A percentile compares a stretch with the other conserved stretches of the same genome.
These are phyloP conservation scores for Drusus annulatus DNA, from an alignment of 1,140 invertebrate species.

Conservation along the genomic window DNA sequence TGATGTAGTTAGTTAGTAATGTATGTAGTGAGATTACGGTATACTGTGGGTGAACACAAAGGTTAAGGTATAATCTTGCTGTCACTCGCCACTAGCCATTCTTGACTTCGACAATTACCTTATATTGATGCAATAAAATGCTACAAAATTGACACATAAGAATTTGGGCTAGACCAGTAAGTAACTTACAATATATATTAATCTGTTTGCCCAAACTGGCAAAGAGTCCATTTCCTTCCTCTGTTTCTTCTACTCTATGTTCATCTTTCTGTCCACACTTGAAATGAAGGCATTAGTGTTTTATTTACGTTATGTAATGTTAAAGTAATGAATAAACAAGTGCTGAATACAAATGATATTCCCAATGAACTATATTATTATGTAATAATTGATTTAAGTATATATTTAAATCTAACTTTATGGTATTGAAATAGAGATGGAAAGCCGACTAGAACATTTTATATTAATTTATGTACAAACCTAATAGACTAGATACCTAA, in stretches of 20 bases:
- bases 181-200: slow-evolving; percentile 53
- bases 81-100: slow-evolving; percentile 38
- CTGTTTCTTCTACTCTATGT: slow-evolving; percentile 26
- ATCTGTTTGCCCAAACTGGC: slow-evolving; percentile 30
- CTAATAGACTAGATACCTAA: slow-evolving; percentile 58
- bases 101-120: slow-evolving; percentile 55
- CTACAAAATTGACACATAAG: slow-evolving; percentile 75
- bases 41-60: slow-evolving; percentile 31
- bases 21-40: not conserved
- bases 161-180: slow-evolving; percentile 72
- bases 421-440: slow-evolving; percentile 50
- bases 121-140: slow-evolving; percentile 58
- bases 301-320: slow-evolving; percentile 36
- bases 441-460: slow-evolving; percentile 59
- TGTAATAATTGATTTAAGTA: slow-evolving; percentile 60
- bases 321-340: slow-evolving; percentile 47
- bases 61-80: not conserved
- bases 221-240: slow-evolving; percentile 8
- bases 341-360: slow-evolving; percentile 55
- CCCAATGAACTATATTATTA: slow-evolving; percentile 52
- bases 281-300: slow-evolving; percentile 55
- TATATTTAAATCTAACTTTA: slow-evolving; percentile 49
- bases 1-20: slow-evolving; percentile 20
- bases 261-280: slow-evolving; percentile 19
- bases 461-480: slow-evolving; percentile 60